Conservation (phyloP, 37 sponge, comb jelly and placozoan genomes). For the Cliona cf. orientalis region DNA sequence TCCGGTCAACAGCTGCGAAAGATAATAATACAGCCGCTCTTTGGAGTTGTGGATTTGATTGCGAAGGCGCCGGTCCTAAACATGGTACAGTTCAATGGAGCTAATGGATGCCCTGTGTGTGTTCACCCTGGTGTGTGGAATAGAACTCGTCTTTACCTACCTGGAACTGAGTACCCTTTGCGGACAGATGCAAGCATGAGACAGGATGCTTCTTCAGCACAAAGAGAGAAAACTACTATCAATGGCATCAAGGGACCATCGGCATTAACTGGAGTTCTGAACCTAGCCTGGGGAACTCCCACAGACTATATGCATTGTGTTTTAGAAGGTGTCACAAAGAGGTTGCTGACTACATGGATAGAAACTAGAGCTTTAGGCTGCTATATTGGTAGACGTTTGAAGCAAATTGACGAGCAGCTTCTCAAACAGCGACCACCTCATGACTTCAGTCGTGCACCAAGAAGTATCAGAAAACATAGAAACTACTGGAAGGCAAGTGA, state of each 20-base stretch:
- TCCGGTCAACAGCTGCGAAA: background rate
- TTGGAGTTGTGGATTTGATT: background rate
- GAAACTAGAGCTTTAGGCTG: background rate
- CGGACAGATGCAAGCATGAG: too few relatives aligned
- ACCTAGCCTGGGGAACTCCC: background rate
- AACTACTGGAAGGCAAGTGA: constrained; percentile 21
- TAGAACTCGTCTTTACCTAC: too few relatives aligned
- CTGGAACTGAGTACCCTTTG: too few relatives aligned
- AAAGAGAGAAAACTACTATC: background rate
- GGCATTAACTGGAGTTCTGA: background rate
- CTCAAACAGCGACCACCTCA: constrained; percentile 1
- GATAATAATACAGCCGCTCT: too few relatives aligned
- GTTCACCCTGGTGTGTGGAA: constrained; percentile 15
- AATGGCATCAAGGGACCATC: background rate
- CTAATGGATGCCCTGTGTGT: constrained; percentile 14
- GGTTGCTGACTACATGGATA: background rate
- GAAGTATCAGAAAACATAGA: constrained; percentile 4
- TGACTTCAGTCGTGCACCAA: constrained; percentile 16
- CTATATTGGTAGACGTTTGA: background rate
- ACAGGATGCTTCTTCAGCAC: background rate
- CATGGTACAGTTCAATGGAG: constrained; percentile 1
- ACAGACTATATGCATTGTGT: constrained; percentile 14
- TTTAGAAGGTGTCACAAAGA: constrained; percentile 18
- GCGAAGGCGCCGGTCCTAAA: constrained; percentile 16
- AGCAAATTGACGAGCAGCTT: background rate